Conservation (phyloP, 2,797 vertebrate genomes). For the Loriculus beryllinus region DNA sequence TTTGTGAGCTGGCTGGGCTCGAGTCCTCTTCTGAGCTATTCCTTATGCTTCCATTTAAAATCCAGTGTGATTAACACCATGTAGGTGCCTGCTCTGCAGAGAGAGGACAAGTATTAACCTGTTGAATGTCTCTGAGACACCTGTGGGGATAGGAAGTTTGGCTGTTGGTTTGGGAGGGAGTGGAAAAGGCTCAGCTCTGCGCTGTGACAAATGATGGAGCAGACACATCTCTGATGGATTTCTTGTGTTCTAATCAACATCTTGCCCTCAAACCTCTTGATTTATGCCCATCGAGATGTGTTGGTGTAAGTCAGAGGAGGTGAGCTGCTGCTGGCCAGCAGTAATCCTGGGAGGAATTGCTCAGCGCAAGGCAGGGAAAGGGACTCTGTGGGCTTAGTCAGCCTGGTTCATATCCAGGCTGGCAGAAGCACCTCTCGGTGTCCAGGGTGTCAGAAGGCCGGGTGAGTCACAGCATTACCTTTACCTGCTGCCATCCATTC, state of each 20-base stretch:
- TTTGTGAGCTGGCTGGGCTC: not conserved
- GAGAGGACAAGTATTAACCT: not conserved
- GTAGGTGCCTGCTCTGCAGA: not conserved
- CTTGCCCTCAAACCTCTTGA: not conserved
- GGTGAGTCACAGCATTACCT: not conserved
- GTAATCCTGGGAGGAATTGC: not conserved
- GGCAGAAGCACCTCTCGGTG: not conserved
- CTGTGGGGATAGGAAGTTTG: not conserved
- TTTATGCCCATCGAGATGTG: not conserved
- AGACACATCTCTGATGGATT: not conserved
- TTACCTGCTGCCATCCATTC: not conserved
- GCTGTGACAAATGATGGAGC: not conserved
- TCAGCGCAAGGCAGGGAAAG: not conserved
- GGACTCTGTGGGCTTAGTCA: not conserved
- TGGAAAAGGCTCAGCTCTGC: not conserved
- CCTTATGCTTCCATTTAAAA: not conserved
- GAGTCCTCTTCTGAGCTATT: not conserved
- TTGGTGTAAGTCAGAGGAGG: not conserved
- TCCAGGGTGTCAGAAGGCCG: not conserved
- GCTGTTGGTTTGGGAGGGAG: not conserved
- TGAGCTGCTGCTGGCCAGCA: not conserved
- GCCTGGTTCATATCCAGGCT: not conserved
- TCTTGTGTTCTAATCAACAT: not conserved
- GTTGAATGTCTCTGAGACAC: not conserved
- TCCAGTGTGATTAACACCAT: accelerated